Evolutionary conservation across 2,113 vertebrate genomes (phyloP).

Genomic region (Spea multiplicata): DNA sequence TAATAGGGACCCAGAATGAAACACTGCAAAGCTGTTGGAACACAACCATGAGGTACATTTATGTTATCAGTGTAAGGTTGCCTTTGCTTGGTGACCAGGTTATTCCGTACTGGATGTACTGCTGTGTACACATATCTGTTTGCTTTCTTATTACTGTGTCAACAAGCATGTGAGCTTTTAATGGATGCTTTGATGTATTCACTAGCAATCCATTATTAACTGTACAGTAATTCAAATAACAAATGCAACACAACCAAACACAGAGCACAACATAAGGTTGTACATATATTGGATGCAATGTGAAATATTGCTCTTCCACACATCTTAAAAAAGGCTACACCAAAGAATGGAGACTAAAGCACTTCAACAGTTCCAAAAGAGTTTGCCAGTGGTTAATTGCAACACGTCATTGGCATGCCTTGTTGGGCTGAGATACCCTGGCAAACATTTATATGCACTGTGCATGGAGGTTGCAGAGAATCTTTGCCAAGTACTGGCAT

Average conservation of each 20-base stretch:
- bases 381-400: too few species aligned
- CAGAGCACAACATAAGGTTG: background rate
- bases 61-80: constrained; percentile 18
- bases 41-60: background rate
- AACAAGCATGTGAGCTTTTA: constrained; percentile 37
- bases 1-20: background rate
- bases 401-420: too few species aligned
- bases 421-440: too few species aligned
- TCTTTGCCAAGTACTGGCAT: too few species aligned
- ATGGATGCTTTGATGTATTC: constrained; percentile 1
- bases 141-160: constrained; percentile 29
- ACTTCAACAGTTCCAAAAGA: too few species aligned
- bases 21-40: background rate
- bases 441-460: too few species aligned
- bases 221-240: constrained; percentile 21
- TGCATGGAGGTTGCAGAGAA: too few species aligned
- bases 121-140: constrained; percentile 39
- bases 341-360: too few species aligned
- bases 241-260: background rate
- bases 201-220: constrained; percentile 25
- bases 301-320: too few species aligned
- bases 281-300: too few species aligned
- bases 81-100: constrained; percentile 33
- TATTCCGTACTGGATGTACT: constrained; percentile 22
- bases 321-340: too few species aligned